These are phyloP conservation scores for Eurytoma californica DNA, from an alignment of 2,888 invertebrate genomes.

Conservation along the genomic window DNA sequence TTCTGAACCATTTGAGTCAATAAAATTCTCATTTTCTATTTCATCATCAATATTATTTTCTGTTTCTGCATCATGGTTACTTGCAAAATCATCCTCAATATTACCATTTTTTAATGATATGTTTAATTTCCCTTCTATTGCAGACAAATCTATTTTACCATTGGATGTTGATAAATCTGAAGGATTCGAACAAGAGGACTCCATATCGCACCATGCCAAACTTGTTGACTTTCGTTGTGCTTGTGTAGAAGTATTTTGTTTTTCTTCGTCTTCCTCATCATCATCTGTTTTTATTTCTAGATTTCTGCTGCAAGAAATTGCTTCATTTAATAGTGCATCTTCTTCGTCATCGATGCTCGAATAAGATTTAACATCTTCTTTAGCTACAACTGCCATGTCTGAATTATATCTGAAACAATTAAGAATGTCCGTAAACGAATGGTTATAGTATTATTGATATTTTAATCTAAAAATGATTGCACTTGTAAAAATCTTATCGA, in stretches of 20 bases:
- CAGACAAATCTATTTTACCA: conserved; percentile 42
- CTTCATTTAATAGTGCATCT: conserved; percentile 58
- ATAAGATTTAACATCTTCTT: conserved; percentile 39
- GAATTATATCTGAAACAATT: conserved; percentile 15
- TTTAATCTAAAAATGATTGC: neutral
- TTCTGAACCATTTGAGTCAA: conserved; percentile 22
- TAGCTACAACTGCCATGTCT: conserved; percentile 37
- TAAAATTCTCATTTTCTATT: neutral
- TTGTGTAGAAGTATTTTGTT: conserved; percentile 1
- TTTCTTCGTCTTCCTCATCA: conserved; percentile 45
- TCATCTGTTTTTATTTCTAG: conserved; percentile 53
- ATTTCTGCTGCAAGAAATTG: conserved; percentile 52
- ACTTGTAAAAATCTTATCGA: neutral
- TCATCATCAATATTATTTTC: neutral
- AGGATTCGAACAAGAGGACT: conserved; percentile 40
- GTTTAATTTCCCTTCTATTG: conserved; percentile 31
- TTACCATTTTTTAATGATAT: conserved; percentile 11
- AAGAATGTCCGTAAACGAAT: neutral
- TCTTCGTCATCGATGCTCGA: conserved; percentile 54
- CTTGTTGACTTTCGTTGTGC: conserved; percentile 2
- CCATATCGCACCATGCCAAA: conserved; percentile 44
- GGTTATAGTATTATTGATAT: no score
- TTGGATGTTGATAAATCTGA: conserved; percentile 43
- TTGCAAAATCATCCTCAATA: conserved; percentile 3
- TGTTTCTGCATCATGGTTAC: conserved; percentile 53